phyloP scores from a whole-genome alignment of 2,888 invertebrate genomes.

The Frankliniella intonsa region DNA sequence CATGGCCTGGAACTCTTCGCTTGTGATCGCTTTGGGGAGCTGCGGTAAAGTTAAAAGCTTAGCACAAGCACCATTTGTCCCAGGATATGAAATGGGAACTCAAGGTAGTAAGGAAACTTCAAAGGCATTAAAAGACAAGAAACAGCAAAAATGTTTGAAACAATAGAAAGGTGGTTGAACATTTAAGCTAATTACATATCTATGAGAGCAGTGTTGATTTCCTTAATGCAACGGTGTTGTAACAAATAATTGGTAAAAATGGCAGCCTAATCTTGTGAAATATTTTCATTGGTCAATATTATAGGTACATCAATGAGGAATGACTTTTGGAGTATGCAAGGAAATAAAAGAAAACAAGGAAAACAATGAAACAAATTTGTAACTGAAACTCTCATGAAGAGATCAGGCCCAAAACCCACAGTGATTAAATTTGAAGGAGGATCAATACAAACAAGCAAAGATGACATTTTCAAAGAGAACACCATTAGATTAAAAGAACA shows the following conservation, averaged over 20 bases:
- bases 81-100: background rate
- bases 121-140: background rate
- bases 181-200: background rate
- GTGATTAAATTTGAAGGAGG: conserved; percentile 30
- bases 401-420: conserved; percentile 19
- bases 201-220: no score
- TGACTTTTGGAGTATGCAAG: background rate
- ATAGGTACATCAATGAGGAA: background rate
- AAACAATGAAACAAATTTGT: conserved; percentile 29
- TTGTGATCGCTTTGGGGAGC: conserved; percentile 80
- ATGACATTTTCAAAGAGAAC: conserved; percentile 10
- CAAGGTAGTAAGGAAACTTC: background rate
- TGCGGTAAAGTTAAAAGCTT: conserved; percentile 41
- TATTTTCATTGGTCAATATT: no score
- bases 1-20: conserved; percentile 93
- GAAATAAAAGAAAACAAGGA: background rate
- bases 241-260: no score
- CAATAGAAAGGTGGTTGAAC: background rate
- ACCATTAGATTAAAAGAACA: conserved; percentile 9
- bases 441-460: conserved; percentile 24
- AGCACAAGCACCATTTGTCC: conserved; percentile 7
- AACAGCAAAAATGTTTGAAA: conserved; percentile 1
- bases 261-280: no score
- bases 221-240: no score
- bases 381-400: conserved; percentile 25